Conservation (phyloP, 2,113 vertebrate genomes). For the Lamprologus ornatipinnis region DNA sequence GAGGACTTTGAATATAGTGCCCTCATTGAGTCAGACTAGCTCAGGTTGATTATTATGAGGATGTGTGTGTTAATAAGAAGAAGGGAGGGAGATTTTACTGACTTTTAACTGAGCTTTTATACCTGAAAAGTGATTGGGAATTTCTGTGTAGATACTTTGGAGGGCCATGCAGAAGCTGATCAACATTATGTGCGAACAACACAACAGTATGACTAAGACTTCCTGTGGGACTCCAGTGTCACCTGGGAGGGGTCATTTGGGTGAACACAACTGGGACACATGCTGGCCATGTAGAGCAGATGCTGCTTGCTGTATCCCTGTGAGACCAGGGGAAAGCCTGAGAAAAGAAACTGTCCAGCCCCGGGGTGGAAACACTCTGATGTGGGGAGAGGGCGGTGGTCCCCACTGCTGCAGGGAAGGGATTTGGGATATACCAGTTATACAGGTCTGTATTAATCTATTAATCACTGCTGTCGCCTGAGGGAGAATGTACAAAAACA, state of each 20-base stretch:
- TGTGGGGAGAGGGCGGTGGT: neutral
- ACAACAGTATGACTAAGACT: conserved; percentile 3
- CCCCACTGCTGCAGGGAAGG: neutral
- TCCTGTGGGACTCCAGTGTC: neutral
- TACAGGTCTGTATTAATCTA: neutral
- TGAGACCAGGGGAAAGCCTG: conserved; percentile 31
- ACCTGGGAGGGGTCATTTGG: neutral
- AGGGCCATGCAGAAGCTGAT: neutral
- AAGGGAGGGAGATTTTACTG: neutral
- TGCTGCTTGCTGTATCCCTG: conserved; percentile 16
- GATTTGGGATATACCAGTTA: conserved; percentile 42
- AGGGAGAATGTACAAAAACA: neutral
- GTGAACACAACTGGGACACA: conserved; percentile 9
- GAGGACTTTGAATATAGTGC: neutral
- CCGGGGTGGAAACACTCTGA: conserved; percentile 30
- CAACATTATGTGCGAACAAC: neutral
- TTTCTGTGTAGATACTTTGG: neutral
- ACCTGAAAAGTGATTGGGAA: neutral
- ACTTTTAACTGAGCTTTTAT: neutral
- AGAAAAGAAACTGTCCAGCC: conserved; percentile 28
- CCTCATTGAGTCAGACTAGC: neutral
- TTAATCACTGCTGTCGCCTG: neutral
- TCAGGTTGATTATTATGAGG: neutral
- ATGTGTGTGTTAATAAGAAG: neutral
- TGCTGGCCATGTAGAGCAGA: conserved; percentile 25